Base-by-base conservation (phyloP, 2,797 vertebrate species). In the Bucorvus abyssinicus region DNA sequence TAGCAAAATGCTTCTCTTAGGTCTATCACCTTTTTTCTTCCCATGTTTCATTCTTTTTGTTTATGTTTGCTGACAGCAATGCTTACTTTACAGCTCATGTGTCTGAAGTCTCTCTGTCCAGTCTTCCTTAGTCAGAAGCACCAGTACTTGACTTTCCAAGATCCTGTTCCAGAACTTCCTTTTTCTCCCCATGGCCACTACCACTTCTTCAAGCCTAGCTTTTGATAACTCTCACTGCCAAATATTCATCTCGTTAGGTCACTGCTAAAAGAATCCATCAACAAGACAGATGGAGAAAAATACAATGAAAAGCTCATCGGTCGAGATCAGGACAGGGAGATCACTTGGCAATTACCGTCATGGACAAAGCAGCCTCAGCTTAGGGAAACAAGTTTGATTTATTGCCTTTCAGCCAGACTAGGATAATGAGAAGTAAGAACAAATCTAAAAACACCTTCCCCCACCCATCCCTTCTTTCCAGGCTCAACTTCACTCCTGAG, bases 261-360 rank as follows among this genome's bases (percentile, higher is more conserved):
- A n/a, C 53, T n/a, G 20, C 27, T 52, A 9, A n/a, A 73, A 74
- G 34, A 59, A 45, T 47, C 26, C 18, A 12, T 14, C n/a, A 55
- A 29, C 8, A 47, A 47, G 57, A 73, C 3, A 15, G 19, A 16
- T 14, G 34, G 59, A 64, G 14, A 47, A 55, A 45, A 70, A 53
- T 52, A 52, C 1, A 1, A 44, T 6, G 3, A 36, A 53, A 52
- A 36, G 4, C 32, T 44, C 4, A 1, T 30, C 2, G 2, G 21
- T 32, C 0, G 4, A 53, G 38, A 56, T 64, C 19, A 64, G 50
- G 57, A 56, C 23, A 64, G 29, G 34, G 34, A 56, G 29, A 64
- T 64, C 50, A 73, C 50, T 61, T 26, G 36, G 7, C 19, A 36
- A 8, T 42, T 53, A 36, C 47, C 13, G 14, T 36, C 40, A 11